Evolutionary conservation across 1,140 invertebrate species (phyloP).

Genomic region (Xylocopa sonorina): DNA sequence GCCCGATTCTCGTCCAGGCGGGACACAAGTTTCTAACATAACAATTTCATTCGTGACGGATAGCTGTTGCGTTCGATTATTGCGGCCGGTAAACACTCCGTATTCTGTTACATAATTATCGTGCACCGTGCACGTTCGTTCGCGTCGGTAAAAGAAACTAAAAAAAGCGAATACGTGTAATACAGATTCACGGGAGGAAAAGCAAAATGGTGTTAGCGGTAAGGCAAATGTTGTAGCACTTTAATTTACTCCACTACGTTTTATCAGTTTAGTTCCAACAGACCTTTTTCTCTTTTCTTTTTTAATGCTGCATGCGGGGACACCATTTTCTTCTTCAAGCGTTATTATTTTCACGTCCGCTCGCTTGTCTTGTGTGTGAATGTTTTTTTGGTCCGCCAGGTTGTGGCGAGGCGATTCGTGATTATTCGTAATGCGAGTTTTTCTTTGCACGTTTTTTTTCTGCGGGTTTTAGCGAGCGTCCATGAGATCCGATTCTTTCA

Average conservation of each 20-base stretch:
- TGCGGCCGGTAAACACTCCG: background rate
- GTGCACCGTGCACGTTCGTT: constrained; percentile 27
- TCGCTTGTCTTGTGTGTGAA: background rate
- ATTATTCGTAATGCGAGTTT: background rate
- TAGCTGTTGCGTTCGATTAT: constrained; percentile 1
- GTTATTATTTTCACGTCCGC: background rate
- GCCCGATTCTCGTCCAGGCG: background rate
- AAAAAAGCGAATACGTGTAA: constrained; percentile 57
- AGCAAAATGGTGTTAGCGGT: constrained; percentile 71
- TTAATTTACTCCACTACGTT: constrained; percentile 35
- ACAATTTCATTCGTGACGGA: constrained; percentile 15
- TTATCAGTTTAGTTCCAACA: background rate
- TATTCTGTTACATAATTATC: constrained; percentile 44
- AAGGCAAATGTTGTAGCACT: constrained; percentile 65
- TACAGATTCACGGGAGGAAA: constrained; percentile 61
- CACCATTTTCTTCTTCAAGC: background rate
- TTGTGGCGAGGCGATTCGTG: background rate
- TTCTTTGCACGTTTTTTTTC: background rate
- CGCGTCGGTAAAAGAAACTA: constrained; percentile 41
- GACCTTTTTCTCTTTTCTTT: too few species aligned
- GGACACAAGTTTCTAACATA: background rate
- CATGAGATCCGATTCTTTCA: too few species aligned
- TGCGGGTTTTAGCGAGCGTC: too few species aligned
- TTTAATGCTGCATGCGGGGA: background rate
- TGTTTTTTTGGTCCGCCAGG: background rate